Conservation (phyloP, 1,140 invertebrate species). For the Penaeus chinensis region DNA sequence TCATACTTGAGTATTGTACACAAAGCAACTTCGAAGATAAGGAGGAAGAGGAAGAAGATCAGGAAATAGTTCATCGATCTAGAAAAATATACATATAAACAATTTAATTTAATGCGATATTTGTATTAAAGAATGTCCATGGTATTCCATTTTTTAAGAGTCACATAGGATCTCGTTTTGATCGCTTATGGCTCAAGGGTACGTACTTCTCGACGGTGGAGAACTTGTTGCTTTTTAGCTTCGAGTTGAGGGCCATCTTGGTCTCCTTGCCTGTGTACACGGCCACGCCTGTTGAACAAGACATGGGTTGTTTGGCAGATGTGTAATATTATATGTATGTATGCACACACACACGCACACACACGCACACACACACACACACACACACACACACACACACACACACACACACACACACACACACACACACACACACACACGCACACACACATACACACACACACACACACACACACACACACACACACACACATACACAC, state of each 20-base stretch:
- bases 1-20: conserved; percentile 72
- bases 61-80: conserved; percentile 71
- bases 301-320: too few relatives aligned
- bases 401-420: too few relatives aligned
- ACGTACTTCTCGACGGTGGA: conserved; percentile 80
- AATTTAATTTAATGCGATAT: too few relatives aligned
- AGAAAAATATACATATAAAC: background rate
- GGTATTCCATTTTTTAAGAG: too few relatives aligned
- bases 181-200: background rate
- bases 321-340: background rate
- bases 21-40: conserved; percentile 74
- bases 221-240: conserved; percentile 80
- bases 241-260: conserved; percentile 76
- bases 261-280: conserved; percentile 69
- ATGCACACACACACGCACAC: background rate
- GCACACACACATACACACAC: too few relatives aligned
- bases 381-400: too few relatives aligned
- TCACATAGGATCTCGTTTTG: background rate
- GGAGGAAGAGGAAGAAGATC: conserved; percentile 76
- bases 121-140: too few relatives aligned
- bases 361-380: accelerated
- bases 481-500: too few relatives aligned
- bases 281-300: conserved; percentile 75
- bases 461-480: too few relatives aligned
- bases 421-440: too few relatives aligned